phyloP scores from a whole-genome alignment of 2,797 vertebrate genomes.

The Ctenopoma multispine region DNA sequence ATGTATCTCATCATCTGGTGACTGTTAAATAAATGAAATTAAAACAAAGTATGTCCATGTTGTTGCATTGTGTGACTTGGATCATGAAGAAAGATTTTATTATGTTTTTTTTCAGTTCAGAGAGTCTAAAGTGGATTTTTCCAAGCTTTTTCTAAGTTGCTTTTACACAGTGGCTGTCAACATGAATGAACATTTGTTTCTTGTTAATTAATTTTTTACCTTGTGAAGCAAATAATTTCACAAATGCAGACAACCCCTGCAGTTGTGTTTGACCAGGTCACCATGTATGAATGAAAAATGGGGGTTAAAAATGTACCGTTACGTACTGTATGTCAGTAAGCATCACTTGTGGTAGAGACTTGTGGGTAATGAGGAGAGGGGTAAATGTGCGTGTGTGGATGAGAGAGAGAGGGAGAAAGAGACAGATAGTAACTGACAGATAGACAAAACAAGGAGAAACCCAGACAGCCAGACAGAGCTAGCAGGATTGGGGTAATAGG shows the following conservation, averaged over 20 bases:
- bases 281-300: slow-evolving; percentile 41
- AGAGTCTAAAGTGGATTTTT: slow-evolving; percentile 28
- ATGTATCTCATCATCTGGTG: slow-evolving; percentile 90
- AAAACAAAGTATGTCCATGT: slow-evolving; percentile 61
- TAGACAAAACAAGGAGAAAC: slow-evolving; percentile 58
- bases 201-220: slow-evolving; percentile 38
- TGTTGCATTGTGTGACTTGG: not conserved
- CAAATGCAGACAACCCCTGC: slow-evolving; percentile 33
- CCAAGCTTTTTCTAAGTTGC: slow-evolving; percentile 15
- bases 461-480: slow-evolving; percentile 60
- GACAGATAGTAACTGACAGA: slow-evolving; percentile 43
- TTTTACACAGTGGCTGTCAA: slow-evolving; percentile 18
- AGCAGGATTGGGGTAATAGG: slow-evolving; percentile 52
- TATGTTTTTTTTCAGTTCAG: slow-evolving; percentile 8
- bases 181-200: slow-evolving; percentile 33
- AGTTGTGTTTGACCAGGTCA: slow-evolving; percentile 48
- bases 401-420: slow-evolving; percentile 19
- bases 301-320: not conserved
- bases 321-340: slow-evolving; percentile 28
- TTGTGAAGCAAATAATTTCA: slow-evolving; percentile 29
- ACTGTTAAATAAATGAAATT: slow-evolving; percentile 89
- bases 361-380: slow-evolving; percentile 34
- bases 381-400: slow-evolving; percentile 37
- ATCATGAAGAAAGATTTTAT: not conserved
- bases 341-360: slow-evolving; percentile 52